Evolutionary conservation across 2,113 vertebrate genomes (phyloP).

Genomic region (Clarias macrocephalus): DNA sequence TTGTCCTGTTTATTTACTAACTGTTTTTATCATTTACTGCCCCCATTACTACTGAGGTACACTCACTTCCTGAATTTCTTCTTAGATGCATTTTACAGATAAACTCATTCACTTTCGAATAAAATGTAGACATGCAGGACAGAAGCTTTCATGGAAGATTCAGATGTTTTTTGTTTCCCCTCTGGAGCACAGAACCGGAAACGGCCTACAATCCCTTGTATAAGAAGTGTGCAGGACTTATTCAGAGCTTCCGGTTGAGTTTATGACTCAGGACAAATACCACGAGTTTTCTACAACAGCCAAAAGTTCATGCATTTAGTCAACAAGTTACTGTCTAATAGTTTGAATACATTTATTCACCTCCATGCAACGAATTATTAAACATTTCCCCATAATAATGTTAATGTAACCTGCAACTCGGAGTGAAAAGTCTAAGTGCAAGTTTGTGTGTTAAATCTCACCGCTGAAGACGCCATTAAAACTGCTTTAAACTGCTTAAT

Average conservation of each 20-base stretch:
- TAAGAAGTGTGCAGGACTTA: background rate
- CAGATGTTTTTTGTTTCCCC: no score
- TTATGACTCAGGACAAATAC: background rate
- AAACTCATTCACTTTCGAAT: background rate
- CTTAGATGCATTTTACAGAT: background rate
- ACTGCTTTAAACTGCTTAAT: background rate
- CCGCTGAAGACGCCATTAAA: slow-evolving; percentile 24
- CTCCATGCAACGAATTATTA: background rate
- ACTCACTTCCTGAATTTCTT: background rate
- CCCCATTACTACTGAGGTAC: background rate
- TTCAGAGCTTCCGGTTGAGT: background rate
- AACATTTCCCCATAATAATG: background rate
- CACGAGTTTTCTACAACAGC: background rate
- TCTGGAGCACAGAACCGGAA: background rate
- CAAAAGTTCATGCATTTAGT: background rate
- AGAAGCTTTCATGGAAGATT: background rate
- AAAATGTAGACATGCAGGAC: background rate
- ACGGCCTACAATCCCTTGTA: background rate
- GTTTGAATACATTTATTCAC: background rate
- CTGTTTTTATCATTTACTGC: no score
- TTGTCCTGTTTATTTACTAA: no score
- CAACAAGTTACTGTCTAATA: background rate
- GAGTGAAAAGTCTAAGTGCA: background rate
- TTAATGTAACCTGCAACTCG: background rate
- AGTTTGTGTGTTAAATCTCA: slow-evolving; percentile 22